Evolutionary conservation across 2,797 vertebrate species (phyloP).

Genomic region (Parambassis ranga): DNA sequence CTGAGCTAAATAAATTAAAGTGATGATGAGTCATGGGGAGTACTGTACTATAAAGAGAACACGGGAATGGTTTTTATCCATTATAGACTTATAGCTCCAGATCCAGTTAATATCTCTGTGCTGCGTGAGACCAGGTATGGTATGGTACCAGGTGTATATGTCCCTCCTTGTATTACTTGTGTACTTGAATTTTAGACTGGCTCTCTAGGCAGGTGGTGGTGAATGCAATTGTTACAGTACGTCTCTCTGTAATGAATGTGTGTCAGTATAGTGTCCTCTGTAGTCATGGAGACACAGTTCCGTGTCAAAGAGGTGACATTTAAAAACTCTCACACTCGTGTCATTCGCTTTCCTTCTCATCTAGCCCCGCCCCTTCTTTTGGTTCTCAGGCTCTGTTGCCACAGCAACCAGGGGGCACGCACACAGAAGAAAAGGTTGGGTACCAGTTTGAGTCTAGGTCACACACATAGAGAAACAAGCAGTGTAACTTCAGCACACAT

Average conservation of each 20-base stretch:
- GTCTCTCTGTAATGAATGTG: neutral
- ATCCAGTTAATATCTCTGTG: neutral
- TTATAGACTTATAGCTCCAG: too few relatives aligned
- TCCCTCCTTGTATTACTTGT: too few relatives aligned
- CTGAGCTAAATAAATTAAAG: too few relatives aligned
- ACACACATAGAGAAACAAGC: neutral
- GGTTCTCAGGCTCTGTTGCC: constrained; percentile 66
- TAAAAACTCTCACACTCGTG: constrained; percentile 25
- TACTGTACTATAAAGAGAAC: too few relatives aligned
- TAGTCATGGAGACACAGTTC: neutral
- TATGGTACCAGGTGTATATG: too few relatives aligned
- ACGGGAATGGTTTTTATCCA: too few relatives aligned
- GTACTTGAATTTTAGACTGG: neutral
- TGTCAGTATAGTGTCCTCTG: neutral
- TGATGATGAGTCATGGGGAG: too few relatives aligned
- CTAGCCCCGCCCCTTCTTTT: constrained; percentile 5
- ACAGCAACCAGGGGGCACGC: constrained; percentile 45
- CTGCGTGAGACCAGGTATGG: too few relatives aligned
- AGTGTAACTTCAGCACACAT: neutral
- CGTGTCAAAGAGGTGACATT: neutral
- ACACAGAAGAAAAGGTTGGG: constrained; percentile 37
- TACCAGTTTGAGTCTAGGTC: constrained; percentile 46
- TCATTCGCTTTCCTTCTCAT: constrained; percentile 1
- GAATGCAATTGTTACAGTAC: too few relatives aligned
- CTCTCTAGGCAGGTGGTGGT: neutral